Conservation (phyloP, 2,113 vertebrate genomes). For the Ictidomys tridecemlineatus region DNA sequence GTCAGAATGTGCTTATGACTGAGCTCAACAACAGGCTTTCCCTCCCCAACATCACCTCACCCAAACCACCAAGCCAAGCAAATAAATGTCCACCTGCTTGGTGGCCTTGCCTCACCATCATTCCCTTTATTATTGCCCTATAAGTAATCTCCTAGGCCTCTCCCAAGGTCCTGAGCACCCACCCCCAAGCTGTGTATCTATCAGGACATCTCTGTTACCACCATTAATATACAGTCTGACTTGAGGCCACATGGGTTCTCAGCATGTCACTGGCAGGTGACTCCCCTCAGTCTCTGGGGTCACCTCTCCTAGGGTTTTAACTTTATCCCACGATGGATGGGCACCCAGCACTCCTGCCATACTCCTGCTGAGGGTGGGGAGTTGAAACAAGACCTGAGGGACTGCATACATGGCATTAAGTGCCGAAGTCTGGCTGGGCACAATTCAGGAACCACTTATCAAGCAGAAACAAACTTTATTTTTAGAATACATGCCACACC, state of each 20-base stretch:
- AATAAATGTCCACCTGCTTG: not conserved
- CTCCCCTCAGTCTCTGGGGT: not conserved
- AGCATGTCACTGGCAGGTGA: not conserved
- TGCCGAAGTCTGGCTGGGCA: no score
- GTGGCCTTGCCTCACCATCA: not conserved
- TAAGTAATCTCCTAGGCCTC: not conserved
- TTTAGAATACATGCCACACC: no score
- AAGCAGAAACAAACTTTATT: no score
- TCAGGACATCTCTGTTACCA: not conserved
- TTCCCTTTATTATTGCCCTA: not conserved
- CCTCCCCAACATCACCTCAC: not conserved
- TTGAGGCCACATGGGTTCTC: not conserved
- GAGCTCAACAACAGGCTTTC: not conserved
- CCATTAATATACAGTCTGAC: not conserved
- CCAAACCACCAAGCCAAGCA: constrained; percentile 29
- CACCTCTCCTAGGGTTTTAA: not conserved
- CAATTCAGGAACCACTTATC: no score
- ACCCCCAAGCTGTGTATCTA: not conserved
- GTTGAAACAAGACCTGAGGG: not conserved
- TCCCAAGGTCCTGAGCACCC: not conserved
- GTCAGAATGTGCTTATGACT: not conserved
- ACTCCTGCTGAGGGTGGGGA: not conserved
- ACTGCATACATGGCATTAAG: no score
- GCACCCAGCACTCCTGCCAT: not conserved
- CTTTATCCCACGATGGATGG: not conserved